These are phyloP conservation scores for Carollia perspicillata DNA, from an alignment of 2,113 vertebrate species.

Conservation along the genomic window DNA sequence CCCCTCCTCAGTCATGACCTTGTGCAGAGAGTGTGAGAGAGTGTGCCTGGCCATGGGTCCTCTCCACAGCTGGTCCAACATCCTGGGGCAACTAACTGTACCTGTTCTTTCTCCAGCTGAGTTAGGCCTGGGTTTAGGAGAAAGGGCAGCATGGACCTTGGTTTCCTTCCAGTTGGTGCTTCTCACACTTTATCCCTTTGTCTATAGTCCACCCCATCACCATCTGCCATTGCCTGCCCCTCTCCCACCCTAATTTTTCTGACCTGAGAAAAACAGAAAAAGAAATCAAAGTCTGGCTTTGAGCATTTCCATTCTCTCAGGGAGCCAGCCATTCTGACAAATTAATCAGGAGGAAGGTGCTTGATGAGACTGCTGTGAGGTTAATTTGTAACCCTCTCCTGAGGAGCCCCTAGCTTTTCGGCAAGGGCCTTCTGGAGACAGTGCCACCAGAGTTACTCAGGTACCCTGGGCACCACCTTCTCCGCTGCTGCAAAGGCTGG, in stretches of 20 bases:
- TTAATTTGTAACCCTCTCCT: not conserved
- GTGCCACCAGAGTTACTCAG: not conserved
- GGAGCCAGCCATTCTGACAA: not conserved
- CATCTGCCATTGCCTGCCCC: not conserved
- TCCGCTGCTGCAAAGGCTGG: not conserved
- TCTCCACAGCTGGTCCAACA: not conserved
- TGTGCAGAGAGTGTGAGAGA: not conserved
- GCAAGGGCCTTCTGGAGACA: not conserved
- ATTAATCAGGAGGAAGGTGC: conserved; percentile 13
- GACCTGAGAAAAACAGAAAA: not conserved
- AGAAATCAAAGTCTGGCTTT: not conserved
- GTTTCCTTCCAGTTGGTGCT: not conserved
- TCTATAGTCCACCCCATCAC: not conserved
- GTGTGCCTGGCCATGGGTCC: not conserved
- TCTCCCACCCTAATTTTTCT: not conserved
- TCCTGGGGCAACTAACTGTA: not conserved
- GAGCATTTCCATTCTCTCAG: not conserved
- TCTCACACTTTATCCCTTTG: not conserved
- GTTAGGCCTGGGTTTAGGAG: not conserved
- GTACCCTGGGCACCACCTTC: no score
- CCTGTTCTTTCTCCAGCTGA: not conserved
- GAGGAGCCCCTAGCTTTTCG: not conserved
- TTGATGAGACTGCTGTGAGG: conserved; percentile 15
- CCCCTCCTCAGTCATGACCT: not conserved
- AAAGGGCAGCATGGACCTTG: not conserved